phyloP scores from a whole-genome alignment of 2,797 vertebrate genomes.

The Holocentrus rufus region DNA sequence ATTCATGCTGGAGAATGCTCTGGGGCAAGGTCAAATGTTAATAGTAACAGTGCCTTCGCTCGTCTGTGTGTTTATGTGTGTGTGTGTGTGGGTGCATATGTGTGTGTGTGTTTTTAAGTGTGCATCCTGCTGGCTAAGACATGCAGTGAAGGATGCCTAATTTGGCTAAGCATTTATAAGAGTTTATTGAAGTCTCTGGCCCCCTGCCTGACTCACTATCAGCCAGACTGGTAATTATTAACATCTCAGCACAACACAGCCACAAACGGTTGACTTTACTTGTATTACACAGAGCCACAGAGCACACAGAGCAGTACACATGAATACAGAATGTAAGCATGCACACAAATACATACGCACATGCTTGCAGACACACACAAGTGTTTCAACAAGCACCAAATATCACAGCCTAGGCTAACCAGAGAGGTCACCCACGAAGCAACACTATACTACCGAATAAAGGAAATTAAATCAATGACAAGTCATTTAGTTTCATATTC shows the following conservation, averaged over 20 bases:
- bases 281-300: background rate
- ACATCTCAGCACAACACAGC: constrained; percentile 30
- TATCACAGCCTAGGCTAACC: too few relatives aligned
- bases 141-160: constrained; percentile 26
- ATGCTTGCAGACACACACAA: too few relatives aligned
- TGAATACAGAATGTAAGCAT: background rate
- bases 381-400: too few relatives aligned
- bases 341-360: background rate
- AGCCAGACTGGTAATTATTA: constrained; percentile 44
- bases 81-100: constrained; percentile 1
- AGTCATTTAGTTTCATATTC: too few relatives aligned
- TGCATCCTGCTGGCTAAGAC: background rate
- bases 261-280: constrained; percentile 31
- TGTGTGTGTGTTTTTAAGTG: background rate
- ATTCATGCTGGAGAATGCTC: constrained; percentile 47
- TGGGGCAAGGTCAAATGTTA: constrained; percentile 61
- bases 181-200: constrained; percentile 31
- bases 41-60: constrained; percentile 45
- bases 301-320: background rate
- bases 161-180: constrained; percentile 44
- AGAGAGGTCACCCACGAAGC: too few relatives aligned
- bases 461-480: too few relatives aligned
- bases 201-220: constrained; percentile 29
- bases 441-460: too few relatives aligned
- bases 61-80: constrained; percentile 7